Base-by-base conservation (phyloP, 2,888 invertebrate species). In the Caenorhabditis sp. region DNA sequence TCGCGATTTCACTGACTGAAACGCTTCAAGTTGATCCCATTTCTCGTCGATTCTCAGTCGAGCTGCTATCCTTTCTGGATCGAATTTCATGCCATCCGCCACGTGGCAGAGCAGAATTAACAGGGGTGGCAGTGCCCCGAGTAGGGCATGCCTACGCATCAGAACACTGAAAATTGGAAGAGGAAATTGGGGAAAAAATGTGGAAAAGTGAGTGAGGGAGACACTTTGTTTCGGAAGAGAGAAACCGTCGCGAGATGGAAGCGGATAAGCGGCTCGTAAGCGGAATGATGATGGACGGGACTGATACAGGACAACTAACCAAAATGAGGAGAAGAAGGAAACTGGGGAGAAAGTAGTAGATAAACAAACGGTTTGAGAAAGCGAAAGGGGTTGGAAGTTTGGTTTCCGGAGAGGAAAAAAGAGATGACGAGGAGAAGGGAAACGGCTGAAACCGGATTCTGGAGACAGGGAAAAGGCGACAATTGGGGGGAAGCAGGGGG, bases 31-130 rank as follows among this genome's bases (percentile, higher is more conserved):
- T 62, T 89, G 82, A 51, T 80, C 80, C 82, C 80, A 85, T 61
- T 74, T 78, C 11, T 70, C 70, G 20, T 89, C 89, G 65, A 88
- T 88, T 58, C 84, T 37, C 18, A 86, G 64, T 32, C 90, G 81
- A 13, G 90, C 89, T 6, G 88, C 88, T 32, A 90, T 87, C 58
- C 90, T 51, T 65, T 90, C 89, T 3, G 89, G 88, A 72, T 90
- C 87, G 20, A 89, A 60, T 26, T 85, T 82, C 90, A 90, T 90
- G 18, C 84, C 81, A 60, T 56, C 51, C 51, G 58, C 35, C 13
- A 53, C n/a, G n/a, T 53, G 13, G n/a, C n/a, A n/a, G 50, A 72
- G 56, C 24, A 78, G 65, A 20, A 64, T 3, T 32, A 67, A 28
- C 2, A 71, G 72, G 47, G 51, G 62, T 71, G 69, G 68, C 56